These are phyloP conservation scores for Pegoplata infirma DNA, from an alignment of 2,888 invertebrate genomes.

Conservation along the genomic window DNA sequence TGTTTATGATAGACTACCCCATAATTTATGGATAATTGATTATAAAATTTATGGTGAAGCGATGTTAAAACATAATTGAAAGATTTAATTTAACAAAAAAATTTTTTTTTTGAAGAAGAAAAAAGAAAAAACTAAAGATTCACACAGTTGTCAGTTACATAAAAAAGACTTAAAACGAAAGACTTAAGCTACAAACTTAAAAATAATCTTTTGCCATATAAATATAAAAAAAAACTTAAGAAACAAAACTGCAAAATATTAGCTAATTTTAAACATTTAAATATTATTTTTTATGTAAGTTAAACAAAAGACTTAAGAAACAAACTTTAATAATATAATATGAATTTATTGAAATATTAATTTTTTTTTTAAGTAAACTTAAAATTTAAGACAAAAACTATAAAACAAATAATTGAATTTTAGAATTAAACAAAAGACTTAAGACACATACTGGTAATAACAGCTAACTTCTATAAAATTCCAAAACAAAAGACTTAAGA, in stretches of 20 bases:
- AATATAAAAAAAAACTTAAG: too few relatives aligned
- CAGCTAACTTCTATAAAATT: too few relatives aligned
- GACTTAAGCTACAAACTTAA: too few relatives aligned
- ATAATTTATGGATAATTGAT: conserved; percentile 50
- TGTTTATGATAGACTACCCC: conserved; percentile 37
- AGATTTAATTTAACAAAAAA: background rate
- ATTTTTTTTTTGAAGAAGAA: background rate
- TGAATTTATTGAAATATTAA: background rate
- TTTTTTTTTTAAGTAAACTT: background rate
- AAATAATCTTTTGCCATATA: too few relatives aligned
- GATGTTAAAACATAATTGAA: background rate
- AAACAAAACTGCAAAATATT: too few relatives aligned
- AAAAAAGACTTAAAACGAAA: background rate
- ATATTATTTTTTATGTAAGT: too few relatives aligned
- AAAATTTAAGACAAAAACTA: too few relatives aligned
- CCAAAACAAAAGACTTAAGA: too few relatives aligned
- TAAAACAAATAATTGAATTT: too few relatives aligned
- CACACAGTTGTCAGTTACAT: conserved; percentile 20
- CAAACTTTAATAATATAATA: background rate
- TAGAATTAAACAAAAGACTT: too few relatives aligned
- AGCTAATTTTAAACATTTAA: too few relatives aligned
- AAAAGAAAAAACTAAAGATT: background rate
- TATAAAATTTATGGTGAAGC: conserved; percentile 16
- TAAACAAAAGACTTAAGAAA: conserved; percentile 15
- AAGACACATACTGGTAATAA: too few relatives aligned